phyloP scores from a whole-genome alignment of 2,797 vertebrate genomes.

The Erpetoichthys calabaricus region DNA sequence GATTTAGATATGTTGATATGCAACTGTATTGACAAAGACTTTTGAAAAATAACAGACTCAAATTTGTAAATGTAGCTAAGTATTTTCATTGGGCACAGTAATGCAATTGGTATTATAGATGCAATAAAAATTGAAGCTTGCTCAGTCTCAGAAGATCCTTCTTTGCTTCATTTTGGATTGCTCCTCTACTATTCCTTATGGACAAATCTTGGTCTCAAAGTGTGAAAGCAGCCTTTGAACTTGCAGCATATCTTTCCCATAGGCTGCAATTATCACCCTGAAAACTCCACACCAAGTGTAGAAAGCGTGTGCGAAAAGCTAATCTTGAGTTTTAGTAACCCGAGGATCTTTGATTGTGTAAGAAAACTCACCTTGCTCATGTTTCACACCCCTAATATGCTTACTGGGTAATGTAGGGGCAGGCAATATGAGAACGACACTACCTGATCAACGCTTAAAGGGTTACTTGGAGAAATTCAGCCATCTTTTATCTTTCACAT shows the following conservation, averaged over 20 bases:
- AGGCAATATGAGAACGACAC: constrained; percentile 10
- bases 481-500: constrained; percentile 3
- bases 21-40: too few species aligned
- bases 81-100: too few species aligned
- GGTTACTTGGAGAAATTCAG: constrained; percentile 13
- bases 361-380: constrained; percentile 17
- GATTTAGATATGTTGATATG: too few species aligned
- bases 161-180: background rate
- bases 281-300: constrained; percentile 15
- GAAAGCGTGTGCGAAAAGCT: constrained; percentile 12
- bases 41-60: too few species aligned
- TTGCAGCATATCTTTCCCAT: constrained; percentile 21
- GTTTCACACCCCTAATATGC: constrained; percentile 13
- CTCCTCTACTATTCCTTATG: constrained; percentile 25
- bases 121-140: too few species aligned
- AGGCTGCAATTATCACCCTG: constrained; percentile 22
- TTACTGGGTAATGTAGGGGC: constrained; percentile 8
- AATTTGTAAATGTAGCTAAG: too few species aligned
- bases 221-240: constrained; percentile 21
- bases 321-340: constrained; percentile 14
- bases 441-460: constrained; percentile 17
- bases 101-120: too few species aligned
- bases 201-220: constrained; percentile 22
- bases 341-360: constrained; percentile 17
- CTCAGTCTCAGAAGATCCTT: too few species aligned